A percentile compares a stretch with the other conserved stretches of the same genome.
Conservation (phyloP, 2,113 vertebrate species). For the Maccullochella peelii region DNA sequence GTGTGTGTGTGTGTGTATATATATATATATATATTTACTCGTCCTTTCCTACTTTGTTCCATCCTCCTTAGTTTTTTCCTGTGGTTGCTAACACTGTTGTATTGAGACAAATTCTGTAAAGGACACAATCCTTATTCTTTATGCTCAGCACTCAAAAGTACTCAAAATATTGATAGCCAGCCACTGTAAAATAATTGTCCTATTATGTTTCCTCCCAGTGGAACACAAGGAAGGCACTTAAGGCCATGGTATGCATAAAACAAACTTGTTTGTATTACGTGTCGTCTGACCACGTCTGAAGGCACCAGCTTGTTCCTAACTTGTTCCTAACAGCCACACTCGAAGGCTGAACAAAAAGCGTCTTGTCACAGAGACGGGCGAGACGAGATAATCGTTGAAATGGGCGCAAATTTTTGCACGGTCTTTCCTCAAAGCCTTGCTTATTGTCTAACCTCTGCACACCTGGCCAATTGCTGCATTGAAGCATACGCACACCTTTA, state of each 20-base stretch:
- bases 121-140: not conserved
- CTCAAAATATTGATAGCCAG: not conserved
- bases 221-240: not conserved
- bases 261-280: not conserved
- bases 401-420: not conserved
- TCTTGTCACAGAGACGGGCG: not conserved
- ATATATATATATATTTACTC: no score
- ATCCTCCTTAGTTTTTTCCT: not conserved
- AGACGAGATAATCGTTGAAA: not conserved
- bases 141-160: not conserved
- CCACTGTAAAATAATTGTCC: not conserved
- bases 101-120: conserved; percentile 2
- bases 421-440: not conserved
- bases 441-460: not conserved
- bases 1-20: not conserved
- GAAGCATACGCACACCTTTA: not conserved
- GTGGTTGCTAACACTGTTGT: conserved; percentile 1
- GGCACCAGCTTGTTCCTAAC: no score
- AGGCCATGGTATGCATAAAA: not conserved
- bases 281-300: not conserved
- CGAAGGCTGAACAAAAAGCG: not conserved
- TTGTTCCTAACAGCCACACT: not conserved
- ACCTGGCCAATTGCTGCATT: not conserved
- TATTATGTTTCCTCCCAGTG: not conserved
- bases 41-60: not conserved